Base-by-base conservation (phyloP, 2,888 invertebrate species). In the Eilema griseolum region DNA sequence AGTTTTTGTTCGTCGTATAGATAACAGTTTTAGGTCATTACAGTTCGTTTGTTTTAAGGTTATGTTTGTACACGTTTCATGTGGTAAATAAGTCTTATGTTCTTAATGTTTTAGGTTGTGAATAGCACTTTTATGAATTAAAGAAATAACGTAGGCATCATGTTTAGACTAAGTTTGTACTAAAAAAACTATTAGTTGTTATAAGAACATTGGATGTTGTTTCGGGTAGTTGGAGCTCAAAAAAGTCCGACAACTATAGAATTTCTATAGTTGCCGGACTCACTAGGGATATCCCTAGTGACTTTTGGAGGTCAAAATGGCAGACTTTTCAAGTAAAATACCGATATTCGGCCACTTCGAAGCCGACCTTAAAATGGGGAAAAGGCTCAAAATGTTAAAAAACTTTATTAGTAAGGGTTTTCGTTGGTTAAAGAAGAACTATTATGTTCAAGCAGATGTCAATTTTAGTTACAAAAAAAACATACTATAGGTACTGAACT, bases 41-140 rank as follows among this genome's bases (percentile, higher is more conserved):
- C 56, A 67, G 74, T 71, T 66, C 33, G 31, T 74, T 59, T 24
- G 56, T 67, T 56, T 66, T 70, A 70, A 69, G 66, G 65, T 69
- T 70, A 79, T 74, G 71, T 72, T 75, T 70, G 62, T 73, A 73
- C 67, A 75, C 66, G 79, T 73, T 74, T 73, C 16, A 72, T 71
- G 66, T 41, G 52, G 33, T 71, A 67, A 60, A 33, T 56, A 64
- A 24, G 26, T 26, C 26, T 46, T 46, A 41, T 26, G 63, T 24
- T 46, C 24, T 46, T 20, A 41, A 24, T 52, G 8, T 52, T 64
- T 52, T 52, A 12, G 52, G 28, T 31, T n/a, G 28, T 37, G 24
- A 41, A 62, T 41, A 5, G 10, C 26, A 41, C 23, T 23, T 33
- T 28, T 28, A 60, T 28, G 5, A 12, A 20, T 60, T 60, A n/a